A percentile compares a stretch with the other conserved stretches of the same genome.
These are phyloP conservation scores for Vanessa atalanta DNA, from an alignment of 1,140 invertebrate genomes.

Conservation along the genomic window DNA sequence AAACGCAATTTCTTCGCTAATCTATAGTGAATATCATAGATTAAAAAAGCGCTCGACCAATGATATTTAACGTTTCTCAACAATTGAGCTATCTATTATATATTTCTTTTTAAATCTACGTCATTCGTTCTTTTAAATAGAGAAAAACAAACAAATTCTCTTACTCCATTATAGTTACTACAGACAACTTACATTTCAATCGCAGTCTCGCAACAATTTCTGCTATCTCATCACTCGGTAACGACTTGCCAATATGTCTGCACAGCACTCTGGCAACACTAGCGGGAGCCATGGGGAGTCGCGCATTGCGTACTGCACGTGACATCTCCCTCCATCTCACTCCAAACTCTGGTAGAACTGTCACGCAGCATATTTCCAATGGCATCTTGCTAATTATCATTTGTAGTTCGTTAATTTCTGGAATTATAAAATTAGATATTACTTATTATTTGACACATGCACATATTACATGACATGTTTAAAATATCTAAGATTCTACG, in stretches of 20 bases:
- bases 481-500: too few relatives aligned
- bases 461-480: too few relatives aligned
- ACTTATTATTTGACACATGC: too few relatives aligned
- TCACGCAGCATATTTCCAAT: constrained; percentile 47
- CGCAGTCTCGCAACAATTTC: constrained; percentile 52
- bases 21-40: too few relatives aligned
- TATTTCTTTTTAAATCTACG: too few relatives aligned
- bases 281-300: constrained; percentile 58
- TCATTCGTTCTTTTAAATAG: too few relatives aligned
- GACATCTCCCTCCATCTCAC: constrained; percentile 59
- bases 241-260: constrained; percentile 42
- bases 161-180: not conserved
- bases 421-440: not conserved
- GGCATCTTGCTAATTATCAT: constrained; percentile 58
- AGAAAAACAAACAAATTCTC: not conserved
- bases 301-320: constrained; percentile 46
- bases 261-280: constrained; percentile 57
- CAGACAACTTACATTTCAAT: constrained; percentile 53
- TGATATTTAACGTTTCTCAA: too few relatives aligned
- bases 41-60: too few relatives aligned
- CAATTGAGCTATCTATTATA: too few relatives aligned
- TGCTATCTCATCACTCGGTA: constrained; percentile 49
- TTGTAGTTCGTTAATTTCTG: constrained; percentile 61
- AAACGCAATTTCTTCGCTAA: too few relatives aligned
- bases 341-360: constrained; percentile 57